Evolutionary conservation across 2,113 vertebrate species (phyloP).

Genomic region (Nematolebias whitei): DNA sequence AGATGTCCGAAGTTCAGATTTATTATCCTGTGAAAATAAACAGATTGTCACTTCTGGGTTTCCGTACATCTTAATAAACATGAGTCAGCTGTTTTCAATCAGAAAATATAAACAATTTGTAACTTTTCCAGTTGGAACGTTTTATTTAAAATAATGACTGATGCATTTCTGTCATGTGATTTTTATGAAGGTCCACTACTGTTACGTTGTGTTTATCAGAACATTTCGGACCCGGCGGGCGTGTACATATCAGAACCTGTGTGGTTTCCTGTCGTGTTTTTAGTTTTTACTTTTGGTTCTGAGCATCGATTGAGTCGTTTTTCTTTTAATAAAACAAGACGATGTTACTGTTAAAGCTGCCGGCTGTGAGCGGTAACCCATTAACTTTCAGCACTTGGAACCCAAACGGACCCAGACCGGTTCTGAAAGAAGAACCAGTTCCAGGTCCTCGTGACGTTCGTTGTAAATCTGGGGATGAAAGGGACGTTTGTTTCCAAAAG

Average conservation of each 20-base stretch:
- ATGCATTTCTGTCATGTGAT: slow-evolving; percentile 34
- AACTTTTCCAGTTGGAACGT: neutral
- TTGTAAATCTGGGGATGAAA: slow-evolving; percentile 10
- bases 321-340: slow-evolving; percentile 1
- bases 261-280: neutral
- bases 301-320: slow-evolving; percentile 51
- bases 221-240: neutral
- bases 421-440: neutral
- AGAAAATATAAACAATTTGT: too few species aligned
- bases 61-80: too few species aligned
- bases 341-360: slow-evolving; percentile 1
- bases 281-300: slow-evolving; percentile 12
- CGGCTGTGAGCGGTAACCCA: neutral
- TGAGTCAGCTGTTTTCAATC: neutral
- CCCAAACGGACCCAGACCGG: neutral
- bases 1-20: neutral
- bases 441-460: neutral
- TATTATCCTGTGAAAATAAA: neutral
- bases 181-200: neutral
- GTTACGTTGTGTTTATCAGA: fast-evolving
- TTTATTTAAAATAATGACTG: neutral
- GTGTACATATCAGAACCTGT: slow-evolving; percentile 5
- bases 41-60: neutral
- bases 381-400: neutral
- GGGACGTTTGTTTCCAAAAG: slow-evolving; percentile 8